Conservation (phyloP, 2,888 invertebrate species). For the Anaspis maculata region DNA sequence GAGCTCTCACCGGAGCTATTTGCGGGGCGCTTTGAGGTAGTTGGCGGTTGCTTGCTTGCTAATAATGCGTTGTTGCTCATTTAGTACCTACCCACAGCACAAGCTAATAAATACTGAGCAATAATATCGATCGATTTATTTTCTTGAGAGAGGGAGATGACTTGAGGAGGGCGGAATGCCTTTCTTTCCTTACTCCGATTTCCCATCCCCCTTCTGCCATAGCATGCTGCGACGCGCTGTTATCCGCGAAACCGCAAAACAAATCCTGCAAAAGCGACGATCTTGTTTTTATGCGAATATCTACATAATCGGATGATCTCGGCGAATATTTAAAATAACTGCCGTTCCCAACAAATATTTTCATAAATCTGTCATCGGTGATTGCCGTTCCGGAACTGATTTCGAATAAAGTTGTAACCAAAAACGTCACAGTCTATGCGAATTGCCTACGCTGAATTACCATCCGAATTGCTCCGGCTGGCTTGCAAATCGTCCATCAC, state of each 20-base stretch:
- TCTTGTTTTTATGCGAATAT: constrained; percentile 35
- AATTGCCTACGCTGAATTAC: constrained; percentile 12
- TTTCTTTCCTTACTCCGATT: too few species aligned
- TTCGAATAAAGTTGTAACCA: constrained; percentile 25
- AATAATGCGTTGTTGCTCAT: too few species aligned
- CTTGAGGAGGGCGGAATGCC: too few species aligned
- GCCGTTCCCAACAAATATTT: constrained; percentile 44
- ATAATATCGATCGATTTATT: too few species aligned
- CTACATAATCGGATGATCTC: constrained; percentile 44
- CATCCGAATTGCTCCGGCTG: constrained; percentile 9
- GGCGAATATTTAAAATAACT: constrained; percentile 44
- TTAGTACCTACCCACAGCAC: too few species aligned
- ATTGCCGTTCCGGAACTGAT: constrained; percentile 38
- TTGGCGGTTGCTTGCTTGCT: too few species aligned
- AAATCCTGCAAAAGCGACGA: constrained; percentile 23
- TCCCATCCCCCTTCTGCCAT: too few species aligned
- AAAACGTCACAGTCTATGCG: constrained; percentile 11
- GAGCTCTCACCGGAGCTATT: too few species aligned
- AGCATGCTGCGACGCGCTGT: too few species aligned
- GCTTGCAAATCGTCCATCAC: constrained; percentile 7
- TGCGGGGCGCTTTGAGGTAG: too few species aligned
- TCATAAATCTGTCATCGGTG: constrained; percentile 45
- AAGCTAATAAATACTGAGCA: too few species aligned
- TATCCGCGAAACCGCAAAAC: constrained; percentile 11
- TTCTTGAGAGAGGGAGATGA: too few species aligned